Evolutionary conservation across 2,797 vertebrate species (phyloP).

Genomic region (Telmatherina bonti): DNA sequence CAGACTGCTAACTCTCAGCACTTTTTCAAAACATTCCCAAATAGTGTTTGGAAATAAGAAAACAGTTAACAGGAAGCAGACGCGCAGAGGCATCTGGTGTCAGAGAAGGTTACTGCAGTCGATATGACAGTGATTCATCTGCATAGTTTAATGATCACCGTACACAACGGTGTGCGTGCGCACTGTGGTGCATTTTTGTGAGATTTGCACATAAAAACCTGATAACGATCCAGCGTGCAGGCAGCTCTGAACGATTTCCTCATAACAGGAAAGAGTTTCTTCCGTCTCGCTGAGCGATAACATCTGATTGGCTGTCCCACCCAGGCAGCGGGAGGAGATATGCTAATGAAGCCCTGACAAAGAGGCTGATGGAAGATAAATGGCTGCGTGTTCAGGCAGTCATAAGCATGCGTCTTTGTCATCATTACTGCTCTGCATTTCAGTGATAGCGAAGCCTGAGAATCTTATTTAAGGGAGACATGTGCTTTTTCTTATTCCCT

Average conservation of each 20-base stretch:
- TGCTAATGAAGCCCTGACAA: constrained; percentile 64
- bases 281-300: constrained; percentile 43
- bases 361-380: constrained; percentile 61
- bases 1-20: constrained; percentile 40
- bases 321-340: constrained; percentile 61
- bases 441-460: constrained; percentile 8
- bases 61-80: constrained; percentile 33
- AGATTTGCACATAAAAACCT: constrained; percentile 8
- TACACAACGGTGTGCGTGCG: neutral
- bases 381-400: constrained; percentile 8
- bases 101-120: constrained; percentile 33
- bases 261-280: constrained; percentile 38
- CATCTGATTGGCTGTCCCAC: constrained; percentile 73
- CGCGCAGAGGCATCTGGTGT: constrained; percentile 31
- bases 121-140: constrained; percentile 32
- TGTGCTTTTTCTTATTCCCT: neutral
- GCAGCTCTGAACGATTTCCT: constrained; percentile 33
- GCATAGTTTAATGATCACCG: constrained; percentile 30
- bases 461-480: neutral
- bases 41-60: constrained; percentile 33
- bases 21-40: constrained; percentile 22
- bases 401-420: constrained; percentile 14
- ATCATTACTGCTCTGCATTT: constrained; percentile 28
- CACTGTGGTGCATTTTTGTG: constrained; percentile 14
- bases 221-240: constrained; percentile 37